Base-by-base conservation (phyloP, 2,888 invertebrate species). In the Ditula angustiorana region DNA sequence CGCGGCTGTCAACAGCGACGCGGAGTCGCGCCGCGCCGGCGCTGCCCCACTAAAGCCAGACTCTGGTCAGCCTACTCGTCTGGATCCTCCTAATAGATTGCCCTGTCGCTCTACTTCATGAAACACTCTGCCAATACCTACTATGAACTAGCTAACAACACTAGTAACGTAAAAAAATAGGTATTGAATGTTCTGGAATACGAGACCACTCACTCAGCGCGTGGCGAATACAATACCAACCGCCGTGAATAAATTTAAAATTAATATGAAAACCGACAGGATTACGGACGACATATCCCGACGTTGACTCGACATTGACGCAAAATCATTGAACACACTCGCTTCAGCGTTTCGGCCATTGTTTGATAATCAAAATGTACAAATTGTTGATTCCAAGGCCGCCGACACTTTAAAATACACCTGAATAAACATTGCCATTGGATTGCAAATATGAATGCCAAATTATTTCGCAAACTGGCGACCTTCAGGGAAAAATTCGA, bases 1-100 rank as follows among this genome's bases (percentile, higher is more conserved):
- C 74, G 74, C 74, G 71, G 71, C 69, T 74, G 76, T 78, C 79
- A 75, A 77, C 75, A 83, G 78, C 80, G 80, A 71, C 79, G 74
- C 73, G 61, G 69, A 76, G 82, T 77, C 83, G 83, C 80, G 66
- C 67, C 72, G 73, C 71, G 76, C 74, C 80, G 77, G 74, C 69
- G 64, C 53, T 50, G 62, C 28, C 61, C 63, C 49, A 67, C 57
- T n/a, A 49, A 49, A 62, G 35, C 53, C 55, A 19, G 64, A 58
- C 64, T 19, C 41, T 58, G 64, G 52, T 47, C 64, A 53, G 41
- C 55, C 53, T 53, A 13, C 50, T 44, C 19, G 62, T 41, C 56
- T 62, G 63, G 37, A 28, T 63, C 57, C 64, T 52, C 64, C 58
- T 64, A 59, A 59, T 64, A 59, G 52, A 59, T 64, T 59, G 37